Percentiles rank a stretch among this genome's conserved stretches.
Evolutionary conservation across 2,113 vertebrate species (phyloP).

Genomic region (Otocyon megalotis): DNA sequence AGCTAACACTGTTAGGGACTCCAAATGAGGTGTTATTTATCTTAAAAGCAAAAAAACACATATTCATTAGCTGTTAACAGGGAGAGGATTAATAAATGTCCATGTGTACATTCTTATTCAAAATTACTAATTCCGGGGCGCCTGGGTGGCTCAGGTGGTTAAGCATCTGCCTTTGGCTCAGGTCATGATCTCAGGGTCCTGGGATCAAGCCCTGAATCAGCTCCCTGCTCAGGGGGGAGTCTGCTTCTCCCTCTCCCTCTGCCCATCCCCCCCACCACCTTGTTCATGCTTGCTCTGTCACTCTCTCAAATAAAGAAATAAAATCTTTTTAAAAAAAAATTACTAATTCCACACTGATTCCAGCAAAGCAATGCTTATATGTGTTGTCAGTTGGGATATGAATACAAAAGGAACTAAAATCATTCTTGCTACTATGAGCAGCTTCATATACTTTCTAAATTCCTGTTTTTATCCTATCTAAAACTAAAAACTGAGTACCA

Average conservation of each 20-base stretch:
- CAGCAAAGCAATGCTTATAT: conserved; percentile 25
- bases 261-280: too few relatives aligned
- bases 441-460: neutral
- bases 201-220: too few relatives aligned
- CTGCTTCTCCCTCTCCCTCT: too few relatives aligned
- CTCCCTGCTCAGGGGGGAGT: too few relatives aligned
- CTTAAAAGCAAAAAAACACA: conserved; percentile 19
- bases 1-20: neutral
- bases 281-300: too few relatives aligned
- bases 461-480: conserved; percentile 21
- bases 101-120: neutral
- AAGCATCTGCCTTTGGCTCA: too few relatives aligned
- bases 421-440: conserved; percentile 29
- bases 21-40: neutral
- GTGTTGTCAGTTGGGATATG: neutral
- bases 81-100: neutral
- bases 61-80: neutral
- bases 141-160: too few relatives aligned
- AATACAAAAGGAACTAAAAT: conserved; percentile 40
- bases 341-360: conserved; percentile 21
- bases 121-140: too few relatives aligned
- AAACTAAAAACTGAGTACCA: conserved; percentile 55
- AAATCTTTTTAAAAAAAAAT: neutral
- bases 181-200: too few relatives aligned
- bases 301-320: too few relatives aligned